Percentiles rank a stretch among this genome's conserved stretches.
Conservation (phyloP, 2,113 vertebrate genomes). For the Lamprotornis superbus region DNA sequence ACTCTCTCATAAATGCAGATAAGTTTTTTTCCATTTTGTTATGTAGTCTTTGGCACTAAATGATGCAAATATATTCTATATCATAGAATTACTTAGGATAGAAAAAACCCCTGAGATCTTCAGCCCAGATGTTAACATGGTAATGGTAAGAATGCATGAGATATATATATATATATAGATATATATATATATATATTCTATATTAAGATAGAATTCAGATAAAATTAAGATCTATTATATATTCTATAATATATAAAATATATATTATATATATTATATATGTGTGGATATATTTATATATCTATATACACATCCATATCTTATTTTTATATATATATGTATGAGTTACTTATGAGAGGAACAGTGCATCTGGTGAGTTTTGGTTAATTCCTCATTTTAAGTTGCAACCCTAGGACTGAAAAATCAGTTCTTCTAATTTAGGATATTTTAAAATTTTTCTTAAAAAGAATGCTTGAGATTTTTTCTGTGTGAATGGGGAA, state of each 20-base stretch:
- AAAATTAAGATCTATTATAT: no score
- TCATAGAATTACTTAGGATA: not conserved
- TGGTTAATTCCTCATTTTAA: not conserved
- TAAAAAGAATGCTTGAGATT: not conserved
- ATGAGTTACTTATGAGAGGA: not conserved
- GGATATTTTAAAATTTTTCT: not conserved
- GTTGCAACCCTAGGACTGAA: not conserved
- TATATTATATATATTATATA: not conserved
- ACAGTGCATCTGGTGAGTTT: not conserved
- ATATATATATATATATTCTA: no score
- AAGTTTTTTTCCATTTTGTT: not conserved
- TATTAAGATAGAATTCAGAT: no score
- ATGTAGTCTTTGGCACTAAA: not conserved
- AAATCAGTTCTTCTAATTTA: not conserved
- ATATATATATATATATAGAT: no score
- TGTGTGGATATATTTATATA: not conserved
- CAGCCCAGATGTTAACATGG: not conserved
- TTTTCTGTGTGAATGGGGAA: not conserved
- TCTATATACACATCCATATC: rapidly evolving
- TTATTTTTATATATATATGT: not conserved
- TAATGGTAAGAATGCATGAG: not conserved
- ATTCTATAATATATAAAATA: no score
- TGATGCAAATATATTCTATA: not conserved
- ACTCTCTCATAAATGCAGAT: not conserved
- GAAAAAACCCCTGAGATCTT: not conserved